Base-by-base conservation (phyloP, 2,888 invertebrate genomes). In the Patella ulyssiponensis region DNA sequence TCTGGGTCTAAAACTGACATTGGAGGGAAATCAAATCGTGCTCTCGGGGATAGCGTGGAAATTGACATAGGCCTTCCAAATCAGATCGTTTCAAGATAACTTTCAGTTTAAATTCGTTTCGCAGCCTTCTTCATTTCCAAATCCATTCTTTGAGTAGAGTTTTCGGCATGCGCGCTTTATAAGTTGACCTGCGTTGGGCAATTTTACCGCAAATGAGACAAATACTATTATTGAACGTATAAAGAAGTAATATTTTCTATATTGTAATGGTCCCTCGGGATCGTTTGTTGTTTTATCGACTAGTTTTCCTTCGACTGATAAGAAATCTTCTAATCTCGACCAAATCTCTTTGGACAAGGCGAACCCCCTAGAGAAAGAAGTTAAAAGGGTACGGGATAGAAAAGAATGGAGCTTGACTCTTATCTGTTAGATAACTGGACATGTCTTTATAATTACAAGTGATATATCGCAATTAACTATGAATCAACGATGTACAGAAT, bases 41-140 rank as follows among this genome's bases (percentile, higher is more conserved):
- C 64, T 64, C 64, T 64, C 64, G 64, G 64, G 64, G 64, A 64
- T 64, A 64, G 64, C 64, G 64, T 64, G 64, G 64, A 64, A 64
- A 64, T 64, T 64, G 64, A 64, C 64, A 64, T 64, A 64, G 64
- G 23, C 64, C 64, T 23, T 64, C 64, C 20, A 64, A 64, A 64
- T 64, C 64, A 64, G 64, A 64, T 64, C 64, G 64, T 23, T 23
- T 64, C 3, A 15, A 64, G 64, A 64, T 64, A 64, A 64, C 64
- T 64, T 64, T 64, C 64, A 64, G 64, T 64, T 64, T 23, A 64
- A 64, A 23, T 64, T 64, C 64, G 23, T 64, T 64, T 64, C 64
- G 64, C 64, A 64, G 64, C 64, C 64, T 64, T 64, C 64, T 64
- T 14, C 14, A 64, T 64, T 64, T 64, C 64, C 23, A 64, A 64